phyloP scores from a whole-genome alignment of 1,140 invertebrate genomes.

The Amphibalanus amphitrite region DNA sequence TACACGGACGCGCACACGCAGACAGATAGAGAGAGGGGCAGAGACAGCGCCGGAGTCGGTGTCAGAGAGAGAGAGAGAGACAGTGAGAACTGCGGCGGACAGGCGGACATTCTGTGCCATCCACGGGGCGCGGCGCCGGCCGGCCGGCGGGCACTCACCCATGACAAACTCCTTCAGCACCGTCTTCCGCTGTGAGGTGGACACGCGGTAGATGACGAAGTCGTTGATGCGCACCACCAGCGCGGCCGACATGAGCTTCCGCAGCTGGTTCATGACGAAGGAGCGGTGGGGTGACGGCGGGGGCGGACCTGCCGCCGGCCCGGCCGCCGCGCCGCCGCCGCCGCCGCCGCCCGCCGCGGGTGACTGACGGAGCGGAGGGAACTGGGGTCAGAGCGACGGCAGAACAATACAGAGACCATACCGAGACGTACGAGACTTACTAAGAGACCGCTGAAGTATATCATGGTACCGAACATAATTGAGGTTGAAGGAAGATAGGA shows the following conservation, averaged over 20 bases:
- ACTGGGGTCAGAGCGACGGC: too few species aligned
- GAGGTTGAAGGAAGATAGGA: too few species aligned
- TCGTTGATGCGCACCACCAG: conserved; percentile 75
- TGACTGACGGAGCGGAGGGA: too few species aligned
- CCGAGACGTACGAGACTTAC: too few species aligned
- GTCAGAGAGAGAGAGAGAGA: conserved; percentile 6
- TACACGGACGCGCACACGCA: too few species aligned
- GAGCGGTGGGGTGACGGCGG: conserved; percentile 4
- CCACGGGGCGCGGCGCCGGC: not conserved
- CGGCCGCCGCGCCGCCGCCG: too few species aligned
- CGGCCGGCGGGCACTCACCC: conserved; percentile 35
- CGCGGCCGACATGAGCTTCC: conserved; percentile 81
- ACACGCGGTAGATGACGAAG: conserved; percentile 65
- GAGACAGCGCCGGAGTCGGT: too few species aligned
- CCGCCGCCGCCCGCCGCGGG: too few species aligned
- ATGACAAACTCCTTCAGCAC: conserved; percentile 58
- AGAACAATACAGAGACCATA: too few species aligned
- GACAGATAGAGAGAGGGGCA: too few species aligned
- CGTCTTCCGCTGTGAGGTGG: conserved; percentile 48
- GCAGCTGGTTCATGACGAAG: conserved; percentile 39
- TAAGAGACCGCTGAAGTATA: too few species aligned
- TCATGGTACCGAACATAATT: too few species aligned
- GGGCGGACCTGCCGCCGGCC: not conserved
- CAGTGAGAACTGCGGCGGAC: conserved; percentile 13
- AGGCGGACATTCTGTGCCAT: not conserved